phyloP scores from a whole-genome alignment of 2,888 invertebrate genomes.

The Pyrochroa serraticornis region DNA sequence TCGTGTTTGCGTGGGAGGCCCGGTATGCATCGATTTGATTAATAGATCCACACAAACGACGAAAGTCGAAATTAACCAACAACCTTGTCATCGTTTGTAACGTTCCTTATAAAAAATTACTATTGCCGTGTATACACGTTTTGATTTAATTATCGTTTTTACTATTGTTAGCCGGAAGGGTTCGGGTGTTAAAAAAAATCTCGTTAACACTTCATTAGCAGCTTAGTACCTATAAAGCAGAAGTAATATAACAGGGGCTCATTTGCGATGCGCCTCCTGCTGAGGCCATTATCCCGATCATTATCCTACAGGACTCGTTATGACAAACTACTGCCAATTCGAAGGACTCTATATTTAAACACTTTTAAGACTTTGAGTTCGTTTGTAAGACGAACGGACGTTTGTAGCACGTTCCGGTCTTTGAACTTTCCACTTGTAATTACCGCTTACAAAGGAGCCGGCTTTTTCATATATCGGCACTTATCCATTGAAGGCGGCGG shows the following conservation, averaged over 20 bases:
- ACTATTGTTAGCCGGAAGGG: conserved; percentile 2
- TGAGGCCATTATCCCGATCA: conserved; percentile 32
- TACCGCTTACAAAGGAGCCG: conserved; percentile 9
- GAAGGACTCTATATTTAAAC: conserved; percentile 15
- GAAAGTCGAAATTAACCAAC: conserved; percentile 11
- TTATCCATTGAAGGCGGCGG: too few relatives aligned
- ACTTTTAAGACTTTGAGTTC: conserved; percentile 2
- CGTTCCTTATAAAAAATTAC: too few relatives aligned
- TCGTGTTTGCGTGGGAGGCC: conserved; percentile 3
- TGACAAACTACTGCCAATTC: conserved; percentile 17
- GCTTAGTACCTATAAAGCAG: conserved; percentile 26
- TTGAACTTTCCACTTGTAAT: conserved; percentile 10
- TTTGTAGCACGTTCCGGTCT: conserved; percentile 8
- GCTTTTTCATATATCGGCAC: not conserved
- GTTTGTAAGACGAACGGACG: not conserved
- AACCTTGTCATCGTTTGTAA: not conserved
- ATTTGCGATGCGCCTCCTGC: conserved; percentile 33
- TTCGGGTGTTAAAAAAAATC: conserved; percentile 24
- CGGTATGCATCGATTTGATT: conserved; percentile 14
- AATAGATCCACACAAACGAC: conserved; percentile 15
- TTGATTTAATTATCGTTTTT: too few relatives aligned
- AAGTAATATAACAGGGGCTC: conserved; percentile 29
- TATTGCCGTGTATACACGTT: too few relatives aligned
- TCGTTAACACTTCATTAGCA: conserved; percentile 32
- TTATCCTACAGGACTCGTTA: conserved; percentile 27